Evolutionary conservation across 2,888 invertebrate genomes (phyloP).

Genomic region (Alentia gelatinosa): DNA sequence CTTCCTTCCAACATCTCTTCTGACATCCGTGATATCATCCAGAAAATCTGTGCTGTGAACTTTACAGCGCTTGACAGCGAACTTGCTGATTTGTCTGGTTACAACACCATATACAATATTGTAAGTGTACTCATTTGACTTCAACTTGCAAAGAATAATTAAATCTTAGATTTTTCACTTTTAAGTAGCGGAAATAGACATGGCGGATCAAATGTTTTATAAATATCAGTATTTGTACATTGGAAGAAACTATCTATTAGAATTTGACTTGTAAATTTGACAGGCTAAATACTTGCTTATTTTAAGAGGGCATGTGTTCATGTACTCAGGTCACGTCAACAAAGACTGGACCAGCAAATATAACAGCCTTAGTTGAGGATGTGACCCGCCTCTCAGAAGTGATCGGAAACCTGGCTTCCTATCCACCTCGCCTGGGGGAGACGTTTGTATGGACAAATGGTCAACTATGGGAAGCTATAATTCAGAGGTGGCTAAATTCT

Average conservation of each 20-base stretch:
- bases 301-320: no score
- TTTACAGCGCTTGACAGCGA: not conserved
- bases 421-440: not conserved
- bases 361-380: not conserved
- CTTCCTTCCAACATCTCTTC: not conserved
- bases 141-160: no score
- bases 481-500: not conserved
- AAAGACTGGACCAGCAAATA: not conserved
- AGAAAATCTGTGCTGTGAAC: not conserved
- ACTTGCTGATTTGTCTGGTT: not conserved
- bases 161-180: no score
- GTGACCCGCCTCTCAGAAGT: not conserved
- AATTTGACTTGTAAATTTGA: no score
- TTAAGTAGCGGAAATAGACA: no score
- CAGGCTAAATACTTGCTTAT: no score
- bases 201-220: no score
- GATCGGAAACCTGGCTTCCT: not conserved
- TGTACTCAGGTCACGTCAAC: not conserved
- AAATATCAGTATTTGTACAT: no score
- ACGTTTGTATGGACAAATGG: not conserved
- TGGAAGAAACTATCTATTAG: no score
- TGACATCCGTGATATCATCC: not conserved
- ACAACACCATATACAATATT: not conserved
- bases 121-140: no score
- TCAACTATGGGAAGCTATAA: not conserved